Base-by-base conservation (phyloP, 2,888 invertebrate species). In the Torymus tubicola region DNA sequence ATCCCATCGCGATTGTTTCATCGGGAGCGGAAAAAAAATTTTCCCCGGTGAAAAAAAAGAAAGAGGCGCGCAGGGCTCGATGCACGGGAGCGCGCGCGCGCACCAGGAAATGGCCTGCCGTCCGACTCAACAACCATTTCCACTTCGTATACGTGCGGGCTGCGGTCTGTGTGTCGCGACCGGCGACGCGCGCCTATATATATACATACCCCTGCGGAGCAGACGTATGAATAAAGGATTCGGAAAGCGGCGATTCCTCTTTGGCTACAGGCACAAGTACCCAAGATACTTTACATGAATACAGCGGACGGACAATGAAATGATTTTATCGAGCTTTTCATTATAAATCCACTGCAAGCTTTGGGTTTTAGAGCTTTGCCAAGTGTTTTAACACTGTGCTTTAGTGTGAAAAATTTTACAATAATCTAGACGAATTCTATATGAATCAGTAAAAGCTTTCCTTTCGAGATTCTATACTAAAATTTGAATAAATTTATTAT, bases 41-140 rank as follows among this genome's bases (percentile, higher is more conserved):
- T 31, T 31, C 31, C 31, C 31, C 31, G 31, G 2, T 8, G 31
- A 3, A 31, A 31, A 31, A 31, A 31, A 8, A 2, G 8, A 31
- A 8, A 31, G 31, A 31, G 4, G 3, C 31, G 31, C 31, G 31
- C 31, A 31, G 31, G 31, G 3, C 24, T 24, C 24, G 24, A 2
- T 31, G 31, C 31, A 31, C n/a, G n/a, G n/a, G n/a, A n/a, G n/a
- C n/a, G n/a, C 2, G 31, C 31, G 16, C 16, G 10, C n/a, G 2
- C 58, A 16, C 58, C 14, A 58, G 58, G 58, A 58, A 58, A 58
- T 58, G 58, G 58, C 1, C 58, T 58, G 58, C 8, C 58, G 58
- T 14, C 16, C 58, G 58, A 58, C 58, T 58, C 58, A 58, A 58
- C 58, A 16, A 58, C 58, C 18, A 58, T 58, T 58, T 58, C 58